These are phyloP conservation scores for Neogobius melanostomus DNA, from an alignment of 2,113 vertebrate species.

Conservation along the genomic window DNA sequence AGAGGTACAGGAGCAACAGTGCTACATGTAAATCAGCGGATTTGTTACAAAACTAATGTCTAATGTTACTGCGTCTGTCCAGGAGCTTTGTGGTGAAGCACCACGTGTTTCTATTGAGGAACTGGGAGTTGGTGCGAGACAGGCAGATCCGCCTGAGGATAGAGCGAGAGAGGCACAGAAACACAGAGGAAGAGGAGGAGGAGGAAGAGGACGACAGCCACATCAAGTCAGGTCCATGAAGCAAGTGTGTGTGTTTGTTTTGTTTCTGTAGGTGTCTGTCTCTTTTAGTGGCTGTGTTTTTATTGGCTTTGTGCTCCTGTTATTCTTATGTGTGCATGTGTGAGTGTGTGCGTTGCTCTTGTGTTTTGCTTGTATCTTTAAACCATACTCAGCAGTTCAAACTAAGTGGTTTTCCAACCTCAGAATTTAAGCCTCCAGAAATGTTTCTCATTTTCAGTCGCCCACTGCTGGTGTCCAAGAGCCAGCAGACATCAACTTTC, in stretches of 20 bases:
- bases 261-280: conserved; percentile 73
- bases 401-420: conserved; percentile 73
- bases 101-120: conserved; percentile 90
- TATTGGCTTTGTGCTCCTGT: conserved; percentile 21
- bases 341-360: conserved; percentile 36
- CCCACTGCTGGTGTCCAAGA: conserved; percentile 58
- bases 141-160: conserved; percentile 87
- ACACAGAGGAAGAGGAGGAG: conserved; percentile 50
- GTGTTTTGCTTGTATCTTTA: conserved; percentile 57
- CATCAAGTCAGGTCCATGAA: conserved; percentile 80
- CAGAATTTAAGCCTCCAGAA: conserved; percentile 64
- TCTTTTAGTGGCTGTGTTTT: conserved; percentile 44
- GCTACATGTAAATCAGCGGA: neutral
- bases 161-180: conserved; percentile 61
- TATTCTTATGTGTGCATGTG: conserved; percentile 28
- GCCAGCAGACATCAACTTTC: conserved; percentile 60
- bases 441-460: conserved; percentile 67
- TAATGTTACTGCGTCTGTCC: conserved; percentile 30
- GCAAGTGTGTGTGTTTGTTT: conserved; percentile 80
- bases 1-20: conserved; percentile 75
- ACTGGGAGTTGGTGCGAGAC: conserved; percentile 91
- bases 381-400: conserved; percentile 61
- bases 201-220: conserved; percentile 64
- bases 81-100: conserved; percentile 94
- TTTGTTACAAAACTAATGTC: conserved; percentile 13